phyloP scores from a whole-genome alignment of 2,113 vertebrate species.

The Bos javanicus region DNA sequence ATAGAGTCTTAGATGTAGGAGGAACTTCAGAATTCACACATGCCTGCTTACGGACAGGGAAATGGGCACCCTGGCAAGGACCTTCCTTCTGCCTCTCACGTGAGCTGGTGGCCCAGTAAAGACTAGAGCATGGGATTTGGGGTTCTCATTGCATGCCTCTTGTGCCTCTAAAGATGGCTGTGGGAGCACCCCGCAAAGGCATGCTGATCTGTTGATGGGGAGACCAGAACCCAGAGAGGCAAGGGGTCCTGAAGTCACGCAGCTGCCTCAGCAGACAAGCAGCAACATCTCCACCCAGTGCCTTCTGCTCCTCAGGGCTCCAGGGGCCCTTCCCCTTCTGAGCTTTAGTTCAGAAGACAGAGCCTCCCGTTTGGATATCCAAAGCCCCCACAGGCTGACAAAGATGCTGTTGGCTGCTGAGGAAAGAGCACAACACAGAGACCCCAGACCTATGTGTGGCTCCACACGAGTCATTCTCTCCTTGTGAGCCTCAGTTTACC shows the following conservation, averaged over 20 bases:
- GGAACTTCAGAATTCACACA: background rate
- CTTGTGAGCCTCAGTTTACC: background rate
- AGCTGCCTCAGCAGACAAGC: background rate
- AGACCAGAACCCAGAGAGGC: background rate
- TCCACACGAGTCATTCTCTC: background rate
- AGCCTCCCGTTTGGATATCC: background rate
- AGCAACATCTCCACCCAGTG: background rate
- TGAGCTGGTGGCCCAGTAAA: background rate
- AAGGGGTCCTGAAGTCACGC: background rate
- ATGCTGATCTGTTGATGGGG: background rate
- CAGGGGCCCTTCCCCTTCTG: background rate
- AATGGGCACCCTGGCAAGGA: fast-evolving
- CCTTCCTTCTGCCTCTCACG: background rate
- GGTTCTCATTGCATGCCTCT: background rate
- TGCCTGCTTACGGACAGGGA: background rate
- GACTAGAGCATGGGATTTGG: background rate
- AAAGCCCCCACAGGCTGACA: background rate
- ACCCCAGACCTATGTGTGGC: background rate
- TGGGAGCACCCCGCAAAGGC: background rate
- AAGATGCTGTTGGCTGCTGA: background rate
- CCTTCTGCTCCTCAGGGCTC: background rate
- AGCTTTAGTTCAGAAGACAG: background rate
- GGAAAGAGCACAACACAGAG: fast-evolving
- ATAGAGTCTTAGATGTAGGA: background rate
- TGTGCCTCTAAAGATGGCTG: background rate